Base-by-base conservation (phyloP, 2,113 vertebrate species). In the Caloenas nicobarica region DNA sequence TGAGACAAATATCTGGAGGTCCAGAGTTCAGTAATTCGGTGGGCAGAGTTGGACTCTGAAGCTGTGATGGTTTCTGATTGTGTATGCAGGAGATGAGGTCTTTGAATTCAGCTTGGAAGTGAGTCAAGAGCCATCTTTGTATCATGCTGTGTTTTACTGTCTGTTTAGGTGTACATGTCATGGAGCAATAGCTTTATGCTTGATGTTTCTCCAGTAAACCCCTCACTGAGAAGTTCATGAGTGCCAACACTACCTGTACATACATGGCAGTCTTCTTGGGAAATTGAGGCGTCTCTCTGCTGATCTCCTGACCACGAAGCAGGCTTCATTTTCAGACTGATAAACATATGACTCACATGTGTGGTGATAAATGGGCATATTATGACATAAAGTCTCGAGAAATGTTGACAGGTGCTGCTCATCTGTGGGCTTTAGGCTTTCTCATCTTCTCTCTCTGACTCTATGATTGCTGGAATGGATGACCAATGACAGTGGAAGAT, bases 231-330 rank as follows among this genome's bases (percentile, higher is more conserved):
- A 76, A 89, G 31, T 13, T 91, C 34, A 11, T 0, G 0, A 60
- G 10, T 44, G 48, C 9, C 53, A 86, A 2, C 5, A 4, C 16
- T 22, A 10, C 3, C 6, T 5, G 2, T 9, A 7, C 4, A 29
- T 3, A 21, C 33, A 44, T 16, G 38, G 57, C 5, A 5, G 4
- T 57, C 51, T 85, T 87, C 44, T 31, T 42, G 66, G 36, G 50
- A 87, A 85, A 72, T 13, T 11, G 34, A 65, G 53, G 15, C 2
- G 7, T 17, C 3, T 70, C n/a, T 42, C 46, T 64, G 66, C 29
- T 77, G 44, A 51, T 70, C 29, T 69, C 22, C 34, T 72, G 76
- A 57, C 17, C 2, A 8, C 2, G 21, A 64, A 54, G 29, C 16
- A 62, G 23, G 18, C 15, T 81, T 86, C 7, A 22, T 62, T 94